phyloP scores from a whole-genome alignment of 2,888 invertebrate genomes.

The Lissonota sp. region DNA sequence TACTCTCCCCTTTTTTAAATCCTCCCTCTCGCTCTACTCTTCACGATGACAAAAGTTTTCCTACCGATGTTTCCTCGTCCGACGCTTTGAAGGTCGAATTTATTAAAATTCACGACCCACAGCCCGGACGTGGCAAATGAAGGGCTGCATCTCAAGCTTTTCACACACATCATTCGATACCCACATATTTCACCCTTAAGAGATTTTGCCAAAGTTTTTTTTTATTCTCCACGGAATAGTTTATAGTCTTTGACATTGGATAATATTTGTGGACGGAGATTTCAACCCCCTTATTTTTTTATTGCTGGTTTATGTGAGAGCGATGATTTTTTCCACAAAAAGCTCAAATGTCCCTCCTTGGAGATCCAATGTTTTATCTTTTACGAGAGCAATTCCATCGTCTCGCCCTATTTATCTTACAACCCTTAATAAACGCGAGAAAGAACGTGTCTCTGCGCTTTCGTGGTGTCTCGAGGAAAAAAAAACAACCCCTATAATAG shows the following conservation, averaged over 20 bases:
- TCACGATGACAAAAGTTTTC: conserved; percentile 29
- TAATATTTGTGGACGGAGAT: too few relatives aligned
- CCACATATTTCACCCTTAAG: neutral
- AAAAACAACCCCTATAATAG: conserved; percentile 3
- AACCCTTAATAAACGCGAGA: neutral
- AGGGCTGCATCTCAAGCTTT: neutral
- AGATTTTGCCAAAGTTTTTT: conserved; percentile 1
- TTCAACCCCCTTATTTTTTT: too few relatives aligned
- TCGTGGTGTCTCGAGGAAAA: neutral
- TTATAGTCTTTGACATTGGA: neutral
- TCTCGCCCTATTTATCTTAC: conserved; percentile 5
- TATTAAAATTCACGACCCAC: conserved; percentile 28
- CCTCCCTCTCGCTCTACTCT: conserved; percentile 6
- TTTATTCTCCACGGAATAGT: neutral
- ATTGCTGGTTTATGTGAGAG: too few relatives aligned
- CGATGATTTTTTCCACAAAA: too few relatives aligned
- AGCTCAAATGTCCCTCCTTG: too few relatives aligned
- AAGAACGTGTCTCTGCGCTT: neutral
- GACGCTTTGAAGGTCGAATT: conserved; percentile 22
- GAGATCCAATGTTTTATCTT: neutral
- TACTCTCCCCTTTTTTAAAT: neutral
- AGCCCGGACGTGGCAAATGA: conserved; percentile 18
- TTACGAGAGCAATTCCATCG: neutral
- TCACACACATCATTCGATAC: neutral
- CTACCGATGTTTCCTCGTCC: conserved; percentile 12